Conservation (phyloP, 2,888 invertebrate species). For the Oscheius sp. region DNA sequence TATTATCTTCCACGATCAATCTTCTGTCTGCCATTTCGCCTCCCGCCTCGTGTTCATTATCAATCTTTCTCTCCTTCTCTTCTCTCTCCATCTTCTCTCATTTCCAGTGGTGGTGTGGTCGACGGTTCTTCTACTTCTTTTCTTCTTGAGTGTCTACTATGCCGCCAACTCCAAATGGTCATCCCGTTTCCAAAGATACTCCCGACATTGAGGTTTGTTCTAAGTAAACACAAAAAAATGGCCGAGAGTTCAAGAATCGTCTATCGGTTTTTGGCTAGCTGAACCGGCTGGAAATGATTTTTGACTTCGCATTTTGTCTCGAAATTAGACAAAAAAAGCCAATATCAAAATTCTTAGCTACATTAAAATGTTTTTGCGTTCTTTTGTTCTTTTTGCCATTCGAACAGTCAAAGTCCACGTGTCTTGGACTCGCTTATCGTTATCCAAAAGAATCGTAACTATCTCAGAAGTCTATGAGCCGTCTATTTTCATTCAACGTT, state of each 20-base stretch:
- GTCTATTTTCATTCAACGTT: no score
- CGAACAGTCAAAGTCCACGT: background rate
- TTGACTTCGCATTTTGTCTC: no score
- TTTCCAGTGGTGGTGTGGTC: background rate
- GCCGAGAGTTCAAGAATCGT: background rate
- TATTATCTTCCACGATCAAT: no score
- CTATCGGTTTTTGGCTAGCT: background rate
- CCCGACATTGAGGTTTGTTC: conserved; percentile 58
- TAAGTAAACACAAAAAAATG: background rate
- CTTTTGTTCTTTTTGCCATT: background rate
- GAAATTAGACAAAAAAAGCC: background rate
- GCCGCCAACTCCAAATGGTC: conserved; percentile 28
- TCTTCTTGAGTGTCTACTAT: no score
- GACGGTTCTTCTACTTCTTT: background rate
- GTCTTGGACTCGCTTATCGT: background rate
- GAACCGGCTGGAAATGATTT: no score
- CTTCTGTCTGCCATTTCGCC: no score
- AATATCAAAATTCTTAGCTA: background rate
- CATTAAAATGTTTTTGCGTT: background rate
- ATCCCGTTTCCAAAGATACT: conserved; percentile 44
- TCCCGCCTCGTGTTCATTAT: conserved; percentile 3
- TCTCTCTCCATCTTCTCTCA: background rate
- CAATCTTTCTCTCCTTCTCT: background rate
- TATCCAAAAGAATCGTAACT: background rate
- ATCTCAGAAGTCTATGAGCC: no score